Base-by-base conservation (phyloP, 2,888 invertebrate genomes). In the Spatulosminthurus flaviceps region DNA sequence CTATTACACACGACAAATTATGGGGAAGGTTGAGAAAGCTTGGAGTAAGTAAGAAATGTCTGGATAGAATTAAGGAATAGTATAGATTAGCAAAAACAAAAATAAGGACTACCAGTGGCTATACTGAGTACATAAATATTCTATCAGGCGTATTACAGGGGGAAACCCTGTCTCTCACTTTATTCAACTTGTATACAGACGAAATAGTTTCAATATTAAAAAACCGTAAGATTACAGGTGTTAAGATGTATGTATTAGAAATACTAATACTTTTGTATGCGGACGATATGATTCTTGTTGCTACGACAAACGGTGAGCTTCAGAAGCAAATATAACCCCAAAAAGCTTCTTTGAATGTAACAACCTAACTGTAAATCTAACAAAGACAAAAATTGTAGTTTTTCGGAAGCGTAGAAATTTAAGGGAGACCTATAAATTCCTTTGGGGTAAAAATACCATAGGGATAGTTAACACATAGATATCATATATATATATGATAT, bases 101-200 rank as follows among this genome's bases (percentile, higher is more conserved):
- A 60, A 21, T 60, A 21, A 60, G 22, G 22, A 60, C 60, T 60
- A 13, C 19, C 2, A 21, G 22, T 4, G 60, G 60, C 4, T 60
- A 60, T 21, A 60, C 60, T 4, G 13, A 19, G 16, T 21, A 21
- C n/a, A 67, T 71, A 29, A 34, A 29, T 4, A 41, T 71, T 26
- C 9, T 71, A n/a, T 29, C 19, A 7, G 71, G 71, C 5, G 67
- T 67, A 21, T 16, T 67, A 19, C 67, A 67, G 67, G 67, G 67
- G 2, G 67, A 67, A 26, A 26, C 67, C 22, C 26, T 67, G 22
- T 24, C 22, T 28, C 67, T 24, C 19, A 67, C 21, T 24, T 21
- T 67, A 21, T 67, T 67, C 16, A 67, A 61, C 22, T 13, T 61
- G 5, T 61, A 61, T 34, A 34, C 9, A 9, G 60, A 60, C 22